Evolutionary conservation across 2,888 invertebrate species (phyloP), one percentile per base, ranked within the genome.

Genomic region (Agrochola litura): DNA sequence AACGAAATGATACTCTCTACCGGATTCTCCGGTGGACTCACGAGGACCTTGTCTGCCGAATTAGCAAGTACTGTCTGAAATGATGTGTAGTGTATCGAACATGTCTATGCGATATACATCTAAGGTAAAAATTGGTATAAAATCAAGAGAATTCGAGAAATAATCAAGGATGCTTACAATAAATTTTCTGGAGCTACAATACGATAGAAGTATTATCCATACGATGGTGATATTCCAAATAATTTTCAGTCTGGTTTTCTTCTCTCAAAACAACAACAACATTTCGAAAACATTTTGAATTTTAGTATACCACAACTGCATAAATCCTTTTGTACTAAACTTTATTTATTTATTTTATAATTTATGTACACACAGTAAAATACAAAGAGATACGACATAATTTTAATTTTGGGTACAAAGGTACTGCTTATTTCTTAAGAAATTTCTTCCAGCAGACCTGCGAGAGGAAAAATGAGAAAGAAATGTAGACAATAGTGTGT

Each of bases 1-100:
- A 93, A 93, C 90, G 90, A 93, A 92, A 92, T 94, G 91, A 94
- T 93, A 90, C 92, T 92, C 88, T 86, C 88, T 78, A 81, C 85
- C 74, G 84, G 84, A 82, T 10, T 30, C 65, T 25, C 19, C 84
- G 78, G 82, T 86, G 90, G 89, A 76, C 83, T 84, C 81, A 81
- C 81, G 85, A 90, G 90, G 85, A 86, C 83, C 79, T 84, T 79
- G 64, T 79, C 82, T 77, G 68, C 56, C 73, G 63, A 90, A 89
- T 91, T 90, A 89, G 88, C 78, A 84, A 77, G 84, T 76, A 82
- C 82, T 84, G 84, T 81, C 82, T 61, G 78, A 60, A 75, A 63
- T 77, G 16, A 70, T 75, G 79, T 73, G 61, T 64, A 65, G 67
- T 58, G 43, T 64, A 22, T 54, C 54, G 22, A 54, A 61, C 25